phyloP scores from a whole-genome alignment of 2,888 invertebrate genomes.

The Acanthoscelides obtectus region DNA sequence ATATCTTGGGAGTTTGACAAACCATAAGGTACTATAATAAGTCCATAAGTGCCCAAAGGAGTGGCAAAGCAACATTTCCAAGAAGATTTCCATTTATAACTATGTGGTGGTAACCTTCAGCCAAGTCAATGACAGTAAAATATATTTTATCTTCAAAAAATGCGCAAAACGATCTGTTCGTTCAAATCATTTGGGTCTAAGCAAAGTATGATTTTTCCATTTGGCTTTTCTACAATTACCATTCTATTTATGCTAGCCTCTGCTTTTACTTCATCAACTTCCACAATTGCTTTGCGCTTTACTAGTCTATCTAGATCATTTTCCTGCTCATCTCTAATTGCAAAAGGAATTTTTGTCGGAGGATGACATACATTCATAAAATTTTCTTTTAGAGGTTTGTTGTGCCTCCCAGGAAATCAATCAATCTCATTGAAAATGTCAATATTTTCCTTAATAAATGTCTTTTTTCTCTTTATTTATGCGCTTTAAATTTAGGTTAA shows the following conservation, averaged over 20 bases:
- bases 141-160: constrained; percentile 8
- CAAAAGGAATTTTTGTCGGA: constrained; percentile 9
- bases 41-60: constrained; percentile 19
- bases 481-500: constrained; percentile 5
- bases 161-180: constrained; percentile 10
- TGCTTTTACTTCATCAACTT: constrained; percentile 9
- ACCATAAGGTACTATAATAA: not conserved
- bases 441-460: constrained; percentile 7
- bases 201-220: constrained; percentile 15
- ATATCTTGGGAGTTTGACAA: not conserved
- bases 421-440: constrained; percentile 9
- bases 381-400: constrained; percentile 5
- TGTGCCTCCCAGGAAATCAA: constrained; percentile 9
- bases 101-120: constrained; percentile 22
- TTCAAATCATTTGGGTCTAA: constrained; percentile 11
- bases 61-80: constrained; percentile 23
- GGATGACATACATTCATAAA: constrained; percentile 5
- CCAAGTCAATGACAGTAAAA: constrained; percentile 11
- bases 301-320: constrained; percentile 8
- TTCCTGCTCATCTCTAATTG: constrained; percentile 2
- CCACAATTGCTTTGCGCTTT: constrained; percentile 10
- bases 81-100: constrained; percentile 16
- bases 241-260: constrained; percentile 15
- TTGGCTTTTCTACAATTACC: constrained; percentile 14
- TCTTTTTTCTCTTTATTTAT: constrained; percentile 5